Percentiles rank a stretch among this genome's conserved stretches.
Evolutionary conservation across 2,888 invertebrate genomes (phyloP).

Genomic region (Reticulitermes lucifugus): DNA sequence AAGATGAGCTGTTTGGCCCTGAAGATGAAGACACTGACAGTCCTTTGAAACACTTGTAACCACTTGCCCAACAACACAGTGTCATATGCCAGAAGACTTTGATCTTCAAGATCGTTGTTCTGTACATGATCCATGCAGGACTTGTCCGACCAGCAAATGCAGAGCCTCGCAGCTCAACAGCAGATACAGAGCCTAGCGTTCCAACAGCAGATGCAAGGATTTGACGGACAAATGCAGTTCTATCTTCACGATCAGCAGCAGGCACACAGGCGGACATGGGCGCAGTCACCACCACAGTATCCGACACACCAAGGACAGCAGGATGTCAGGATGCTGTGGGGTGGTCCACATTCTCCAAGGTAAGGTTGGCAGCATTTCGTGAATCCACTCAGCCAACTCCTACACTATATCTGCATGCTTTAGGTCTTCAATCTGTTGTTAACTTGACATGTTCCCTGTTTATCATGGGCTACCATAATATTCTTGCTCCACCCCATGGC

Average conservation of each 20-base stretch:
- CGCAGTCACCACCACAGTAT: constrained; percentile 56
- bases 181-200: constrained; percentile 56
- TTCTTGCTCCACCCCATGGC: too few relatives aligned
- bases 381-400: too few relatives aligned
- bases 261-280: constrained; percentile 66
- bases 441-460: too few relatives aligned
- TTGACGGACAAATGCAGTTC: constrained; percentile 66
- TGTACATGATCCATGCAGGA: neutral
- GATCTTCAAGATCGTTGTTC: too few relatives aligned
- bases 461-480: too few relatives aligned
- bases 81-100: too few relatives aligned
- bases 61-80: too few relatives aligned
- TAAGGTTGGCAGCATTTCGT: neutral
- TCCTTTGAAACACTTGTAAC: too few relatives aligned
- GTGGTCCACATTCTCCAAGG: constrained; percentile 43
- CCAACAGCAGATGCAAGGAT: constrained; percentile 63
- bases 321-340: constrained; percentile 47
- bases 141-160: constrained; percentile 60
- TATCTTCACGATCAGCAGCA: constrained; percentile 77
- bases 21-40: too few relatives aligned
- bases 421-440: too few relatives aligned
- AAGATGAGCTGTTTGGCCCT: too few relatives aligned
- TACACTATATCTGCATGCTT: too few relatives aligned
- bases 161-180: constrained; percentile 50
- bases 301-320: constrained; percentile 8